These are phyloP conservation scores for Trachymyrmex cornetzi DNA, from an alignment of 1,140 invertebrate genomes.

Conservation along the genomic window DNA sequence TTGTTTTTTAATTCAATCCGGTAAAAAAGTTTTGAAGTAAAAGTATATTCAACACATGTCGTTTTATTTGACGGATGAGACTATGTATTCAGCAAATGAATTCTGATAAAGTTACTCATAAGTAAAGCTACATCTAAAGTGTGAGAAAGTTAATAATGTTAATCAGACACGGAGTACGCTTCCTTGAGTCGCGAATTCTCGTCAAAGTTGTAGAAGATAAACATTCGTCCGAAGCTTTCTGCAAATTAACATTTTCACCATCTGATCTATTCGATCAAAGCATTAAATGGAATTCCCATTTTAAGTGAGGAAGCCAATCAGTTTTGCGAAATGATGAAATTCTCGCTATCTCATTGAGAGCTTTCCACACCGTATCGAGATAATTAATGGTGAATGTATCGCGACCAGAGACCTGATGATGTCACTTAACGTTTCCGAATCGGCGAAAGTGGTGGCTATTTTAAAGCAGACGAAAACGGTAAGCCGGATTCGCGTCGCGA, in stretches of 20 bases:
- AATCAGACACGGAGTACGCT: constrained; percentile 17
- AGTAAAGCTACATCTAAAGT: not conserved
- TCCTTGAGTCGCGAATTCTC: not conserved
- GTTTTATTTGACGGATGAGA: not conserved
- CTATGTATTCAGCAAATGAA: not conserved
- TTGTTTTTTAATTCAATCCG: not conserved
- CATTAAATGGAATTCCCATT: not conserved
- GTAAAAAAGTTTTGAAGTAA: not conserved
- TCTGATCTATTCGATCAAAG: constrained; percentile 1
- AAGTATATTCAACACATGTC: not conserved
- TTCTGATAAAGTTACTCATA: not conserved
- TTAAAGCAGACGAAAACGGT: constrained; percentile 35
- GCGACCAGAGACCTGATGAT: constrained; percentile 65
- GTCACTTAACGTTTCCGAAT: constrained; percentile 61
- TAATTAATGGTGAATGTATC: constrained; percentile 40
- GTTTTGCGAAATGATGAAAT: not conserved
- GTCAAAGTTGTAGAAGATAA: constrained; percentile 13
- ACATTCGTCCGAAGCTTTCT: constrained; percentile 22
- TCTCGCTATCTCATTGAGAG: not conserved
- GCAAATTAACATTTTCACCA: constrained; percentile 25
- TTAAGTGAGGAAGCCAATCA: constrained; percentile 45
- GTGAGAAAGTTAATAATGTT: constrained; percentile 73
- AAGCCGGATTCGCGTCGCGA: not conserved
- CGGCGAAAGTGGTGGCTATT: constrained; percentile 44
- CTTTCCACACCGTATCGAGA: not conserved